phyloP scores from a whole-genome alignment of 2,888 invertebrate species.

The Idaea biselata region DNA sequence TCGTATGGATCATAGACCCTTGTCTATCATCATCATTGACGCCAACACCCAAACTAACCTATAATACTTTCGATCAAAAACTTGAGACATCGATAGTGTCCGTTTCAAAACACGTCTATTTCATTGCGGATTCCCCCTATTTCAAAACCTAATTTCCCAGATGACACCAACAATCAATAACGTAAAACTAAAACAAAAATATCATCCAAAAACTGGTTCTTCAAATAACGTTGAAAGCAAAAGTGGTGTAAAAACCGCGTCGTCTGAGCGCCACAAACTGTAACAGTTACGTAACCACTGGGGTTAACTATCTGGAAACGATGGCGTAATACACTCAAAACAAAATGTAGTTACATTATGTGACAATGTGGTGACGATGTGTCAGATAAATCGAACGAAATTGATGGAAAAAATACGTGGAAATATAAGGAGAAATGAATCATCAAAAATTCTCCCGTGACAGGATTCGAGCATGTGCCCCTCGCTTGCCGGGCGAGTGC shows the following conservation, averaged over 20 bases:
- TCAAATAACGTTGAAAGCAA: not conserved
- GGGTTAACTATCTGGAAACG: not conserved
- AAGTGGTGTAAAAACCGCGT: not conserved
- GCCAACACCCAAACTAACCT: too few relatives aligned
- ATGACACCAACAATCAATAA: not conserved
- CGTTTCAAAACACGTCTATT: too few relatives aligned
- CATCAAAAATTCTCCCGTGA: too few relatives aligned
- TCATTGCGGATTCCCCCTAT: too few relatives aligned
- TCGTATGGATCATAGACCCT: too few relatives aligned
- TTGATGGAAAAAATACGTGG: not conserved
- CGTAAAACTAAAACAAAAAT: not conserved
- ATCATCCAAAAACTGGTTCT: constrained; percentile 3
- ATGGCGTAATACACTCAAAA: not conserved
- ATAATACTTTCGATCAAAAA: too few relatives aligned
- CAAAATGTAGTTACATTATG: not conserved
- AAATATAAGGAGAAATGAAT: too few relatives aligned
- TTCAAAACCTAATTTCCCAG: not conserved
- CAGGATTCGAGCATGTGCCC: too few relatives aligned
- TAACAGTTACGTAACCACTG: not conserved
- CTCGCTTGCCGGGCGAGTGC: too few relatives aligned
- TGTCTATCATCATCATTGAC: too few relatives aligned
- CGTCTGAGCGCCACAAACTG: not conserved
- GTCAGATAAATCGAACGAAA: not conserved
- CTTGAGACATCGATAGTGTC: too few relatives aligned
- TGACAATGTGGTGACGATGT: not conserved